Evolutionary conservation across 2,113 vertebrate genomes (phyloP), one percentile per base, ranked within the genome.

Genomic region (Plestiodon gilberti): DNA sequence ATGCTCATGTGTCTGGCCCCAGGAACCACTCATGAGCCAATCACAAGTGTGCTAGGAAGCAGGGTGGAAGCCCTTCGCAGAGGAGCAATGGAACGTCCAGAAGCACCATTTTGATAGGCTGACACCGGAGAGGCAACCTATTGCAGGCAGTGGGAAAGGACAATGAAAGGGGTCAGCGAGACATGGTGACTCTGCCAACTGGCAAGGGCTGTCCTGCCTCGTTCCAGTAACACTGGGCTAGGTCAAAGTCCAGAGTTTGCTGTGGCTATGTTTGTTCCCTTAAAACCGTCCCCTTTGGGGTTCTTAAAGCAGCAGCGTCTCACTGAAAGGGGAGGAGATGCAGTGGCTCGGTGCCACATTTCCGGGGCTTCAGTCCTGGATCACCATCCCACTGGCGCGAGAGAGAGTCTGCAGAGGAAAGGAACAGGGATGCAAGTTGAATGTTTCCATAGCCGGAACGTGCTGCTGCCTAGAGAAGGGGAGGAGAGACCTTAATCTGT

Each of bases 331-430:
- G 62, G 61, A 59, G 64, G 7, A 43, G 30, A 70, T 57, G 55
- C 6, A 3, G 22, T 11, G 7, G 55, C 76, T 40, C 11, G 10
- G 67, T 13, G 4, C 25, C 1, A 1, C 30, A 3, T 4, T 25
- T 69, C 62, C 81, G 15, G n/a, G 11, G 84, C 52, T 64, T 95
- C 94, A 95, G 78, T 91, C 78, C 82, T 94, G 91, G 33, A 82
- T 91, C 91, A 95, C 67, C 82, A 95, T 93, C 81, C 95, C 93
- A 1, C 87, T 93, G 91, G 90, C 83, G 84, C 93, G 92, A 83
- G 95, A 94, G 89, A 94, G 91, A 89, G 83, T 92, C 95, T 95
- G 87, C 10, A 78, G 22, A 33, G 59, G 62, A 75, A 93, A 48
- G 73, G 86, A 43, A 64, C 4, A 38, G n/a, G 30, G 30, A 38